Evolutionary conservation across 2,113 vertebrate species (phyloP).

Genomic region (Meriones unguiculatus): DNA sequence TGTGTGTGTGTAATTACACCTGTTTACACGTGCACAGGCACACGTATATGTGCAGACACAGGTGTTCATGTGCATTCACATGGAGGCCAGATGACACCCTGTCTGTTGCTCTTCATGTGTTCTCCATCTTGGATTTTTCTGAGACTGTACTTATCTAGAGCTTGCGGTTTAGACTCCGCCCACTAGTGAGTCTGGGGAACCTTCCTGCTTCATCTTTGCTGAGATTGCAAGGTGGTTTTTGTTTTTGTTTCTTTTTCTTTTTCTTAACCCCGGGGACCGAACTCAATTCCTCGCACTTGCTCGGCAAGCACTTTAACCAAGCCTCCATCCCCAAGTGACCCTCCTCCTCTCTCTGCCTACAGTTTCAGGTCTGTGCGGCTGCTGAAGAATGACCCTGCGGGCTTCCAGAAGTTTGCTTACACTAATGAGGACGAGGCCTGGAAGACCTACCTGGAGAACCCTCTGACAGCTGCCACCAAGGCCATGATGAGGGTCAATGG

Average conservation of each 20-base stretch:
- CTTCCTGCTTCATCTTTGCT: background rate
- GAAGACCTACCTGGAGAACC: slow-evolving; percentile 92
- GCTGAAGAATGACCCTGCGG: slow-evolving; percentile 95
- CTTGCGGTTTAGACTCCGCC: background rate
- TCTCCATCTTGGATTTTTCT: background rate
- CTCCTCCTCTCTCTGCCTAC: background rate
- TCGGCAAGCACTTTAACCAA: background rate
- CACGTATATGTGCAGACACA: background rate
- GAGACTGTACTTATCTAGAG: background rate
- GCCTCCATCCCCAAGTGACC: background rate
- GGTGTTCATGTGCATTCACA: background rate
- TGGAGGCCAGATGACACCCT: background rate
- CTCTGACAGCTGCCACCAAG: slow-evolving; percentile 89
- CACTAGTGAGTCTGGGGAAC: background rate
- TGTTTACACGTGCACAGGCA: background rate
- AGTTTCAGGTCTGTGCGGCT: slow-evolving; percentile 93
- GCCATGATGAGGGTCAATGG: slow-evolving; percentile 93
- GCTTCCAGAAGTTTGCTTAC: slow-evolving; percentile 91
- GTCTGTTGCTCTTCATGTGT: background rate
- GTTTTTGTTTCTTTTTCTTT: background rate
- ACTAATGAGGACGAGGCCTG: slow-evolving; percentile 93
- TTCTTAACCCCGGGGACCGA: background rate
- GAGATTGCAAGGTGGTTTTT: background rate
- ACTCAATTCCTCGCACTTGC: no score
- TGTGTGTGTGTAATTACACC: no score